Evolutionary conservation across 2,888 invertebrate species (phyloP), one percentile per base, ranked within the genome.

Genomic region (Bembecia ichneumoniformis): DNA sequence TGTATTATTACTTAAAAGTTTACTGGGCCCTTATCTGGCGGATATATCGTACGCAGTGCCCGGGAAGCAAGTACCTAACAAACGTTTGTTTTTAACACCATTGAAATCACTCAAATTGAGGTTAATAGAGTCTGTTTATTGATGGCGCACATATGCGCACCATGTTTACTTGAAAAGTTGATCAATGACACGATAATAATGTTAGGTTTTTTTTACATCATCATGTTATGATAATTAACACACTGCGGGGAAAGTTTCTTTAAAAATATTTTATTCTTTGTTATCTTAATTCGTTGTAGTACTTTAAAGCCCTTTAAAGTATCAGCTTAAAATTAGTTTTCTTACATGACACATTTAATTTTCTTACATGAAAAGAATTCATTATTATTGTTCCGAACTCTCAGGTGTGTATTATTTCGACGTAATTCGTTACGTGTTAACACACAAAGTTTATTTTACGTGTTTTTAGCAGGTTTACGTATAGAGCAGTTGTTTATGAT

Each of bases 121-220:
- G 84, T 86, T 84, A 84, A 84, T 82, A 74, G 80, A 74, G 71
- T 76, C 72, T 77, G 71, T 74, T 74, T 71, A 75, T 74, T 77
- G 71, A 75, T 81, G 86, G 80, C 81, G 71, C 82, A 82, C 84
- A 84, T 76, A 80, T 87, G 84, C 77, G 77, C 73, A 68, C 78
- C 82, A 82, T 84, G 81, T 78, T 82, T 80, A 79, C 76, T 68
- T 69, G 64, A 62, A 66, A 64, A 70, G 70, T 70, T 76, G 74
- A 76, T 75, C 75, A 76, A 80, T 72, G 78, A 77, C 75, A 74
- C 74, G 66, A 77, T 71, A 66, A 28, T 28, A 9, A 9, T 55
- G 63, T 64, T 67, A n/a, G n/a, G 69, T 68, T 70, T 46, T 28
- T 13, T 17, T 13, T 13, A 28, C 17, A 46, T 11, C 43, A 10